Evolutionary conservation across 2,888 invertebrate genomes (phyloP), one percentile per base, ranked within the genome.

Genomic region (Drosophila birchii): DNA sequence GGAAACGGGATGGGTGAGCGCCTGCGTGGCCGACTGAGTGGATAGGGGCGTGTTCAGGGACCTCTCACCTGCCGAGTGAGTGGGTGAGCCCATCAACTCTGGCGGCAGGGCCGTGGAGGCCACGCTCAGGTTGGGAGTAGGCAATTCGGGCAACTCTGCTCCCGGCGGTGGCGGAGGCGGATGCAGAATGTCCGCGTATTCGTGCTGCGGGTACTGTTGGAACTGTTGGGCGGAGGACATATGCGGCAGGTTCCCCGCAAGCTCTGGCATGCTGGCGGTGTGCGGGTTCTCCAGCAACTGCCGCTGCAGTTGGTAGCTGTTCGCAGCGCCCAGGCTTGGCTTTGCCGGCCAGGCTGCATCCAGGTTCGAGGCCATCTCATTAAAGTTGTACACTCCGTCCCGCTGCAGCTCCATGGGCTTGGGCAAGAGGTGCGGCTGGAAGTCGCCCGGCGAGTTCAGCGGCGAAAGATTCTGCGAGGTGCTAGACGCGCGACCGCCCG

Each of bases 321-420:
- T 89, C 34, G 90, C 87, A 75, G 86, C 87, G 49, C 86, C 79
- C 64, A 84, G 71, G 49, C 84, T 75, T 29, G 90, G 90, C 86
- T 92, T 92, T 14, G 93, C 92, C 38, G 93, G 93, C 94, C 94
- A 94, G 51, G 93, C 93, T 45, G 93, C 93, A 78, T 94, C 94
- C 76, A 94, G 89, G 79, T 92, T 93, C 66, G 92, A 85, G 78
- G 93, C 93, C 90, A 94, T 93, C 86, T 94, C 94, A 18, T 94
- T 94, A 68, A 94, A 92, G 87, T 94, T 94, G 67, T 95, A 92
- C 7, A 95, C 94, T 58, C 82, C 90, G 93, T 92, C 90, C 92
- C 83, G 79, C 64, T 91, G 90, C 51, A 91, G 78, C 45, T 90
- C 85, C 86, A 91, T 91, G 4, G 90, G 91, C 73, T 91, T 86